Evolutionary conservation across 2,888 invertebrate species (phyloP).

Genomic region (Exocentrus adspersus): DNA sequence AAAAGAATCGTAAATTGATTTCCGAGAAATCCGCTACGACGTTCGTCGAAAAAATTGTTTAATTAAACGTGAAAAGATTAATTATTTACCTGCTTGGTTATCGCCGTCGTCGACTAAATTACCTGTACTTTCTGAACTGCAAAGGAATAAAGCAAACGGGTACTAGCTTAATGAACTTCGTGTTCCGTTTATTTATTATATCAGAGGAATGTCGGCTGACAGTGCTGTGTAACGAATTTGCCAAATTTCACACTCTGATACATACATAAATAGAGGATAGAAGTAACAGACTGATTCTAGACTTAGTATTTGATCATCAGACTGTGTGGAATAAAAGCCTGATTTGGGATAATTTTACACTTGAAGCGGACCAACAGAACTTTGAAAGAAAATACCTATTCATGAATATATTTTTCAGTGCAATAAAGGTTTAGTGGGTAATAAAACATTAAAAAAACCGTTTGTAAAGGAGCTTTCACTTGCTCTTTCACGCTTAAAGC

Average conservation of each 20-base stretch:
- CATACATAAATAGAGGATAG: too few relatives aligned
- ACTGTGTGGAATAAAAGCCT: background rate
- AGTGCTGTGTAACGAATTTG: background rate
- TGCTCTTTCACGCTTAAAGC: too few relatives aligned
- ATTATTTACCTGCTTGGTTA: slow-evolving; percentile 24
- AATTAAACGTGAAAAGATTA: slow-evolving; percentile 29
- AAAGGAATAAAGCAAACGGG: background rate
- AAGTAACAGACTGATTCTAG: background rate
- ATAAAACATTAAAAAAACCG: too few relatives aligned
- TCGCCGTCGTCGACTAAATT: slow-evolving; percentile 15
- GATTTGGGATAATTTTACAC: background rate
- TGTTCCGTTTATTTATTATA: background rate
- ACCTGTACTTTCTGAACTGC: slow-evolving; percentile 13
- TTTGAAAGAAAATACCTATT: too few relatives aligned
- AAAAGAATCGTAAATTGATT: slow-evolving; percentile 33
- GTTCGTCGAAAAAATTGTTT: slow-evolving; percentile 30
- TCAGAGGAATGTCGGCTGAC: background rate
- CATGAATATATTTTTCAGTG: background rate
- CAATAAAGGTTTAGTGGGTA: background rate
- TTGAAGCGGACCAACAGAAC: too few relatives aligned
- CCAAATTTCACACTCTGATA: background rate
- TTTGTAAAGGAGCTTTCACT: slow-evolving; percentile 9
- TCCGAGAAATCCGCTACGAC: slow-evolving; percentile 25
- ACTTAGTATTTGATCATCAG: too few relatives aligned
- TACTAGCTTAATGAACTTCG: slow-evolving; percentile 9